Evolutionary conservation across 2,113 vertebrate species (phyloP).

Genomic region (Saiga tatarica): DNA sequence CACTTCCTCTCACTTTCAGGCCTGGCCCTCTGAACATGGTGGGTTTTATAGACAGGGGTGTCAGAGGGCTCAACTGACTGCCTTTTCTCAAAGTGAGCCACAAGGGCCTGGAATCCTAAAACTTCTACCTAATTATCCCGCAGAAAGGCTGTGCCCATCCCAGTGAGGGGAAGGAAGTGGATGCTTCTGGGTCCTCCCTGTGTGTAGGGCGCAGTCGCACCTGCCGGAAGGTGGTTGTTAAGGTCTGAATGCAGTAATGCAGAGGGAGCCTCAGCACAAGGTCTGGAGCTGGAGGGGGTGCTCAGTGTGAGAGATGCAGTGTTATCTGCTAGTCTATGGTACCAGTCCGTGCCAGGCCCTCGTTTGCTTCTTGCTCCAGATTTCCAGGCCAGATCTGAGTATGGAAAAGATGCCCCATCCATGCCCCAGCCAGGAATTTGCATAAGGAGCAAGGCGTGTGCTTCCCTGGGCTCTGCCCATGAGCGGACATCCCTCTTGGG

Average conservation of each 20-base stretch:
- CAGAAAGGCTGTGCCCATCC: fast-evolving
- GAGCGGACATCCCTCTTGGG: neutral
- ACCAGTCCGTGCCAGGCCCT: neutral
- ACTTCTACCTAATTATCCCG: neutral
- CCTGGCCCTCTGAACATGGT: neutral
- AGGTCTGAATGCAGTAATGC: neutral
- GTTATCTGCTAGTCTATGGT: fast-evolving
- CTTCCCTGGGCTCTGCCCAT: neutral
- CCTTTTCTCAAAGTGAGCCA: neutral
- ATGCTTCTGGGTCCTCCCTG: neutral
- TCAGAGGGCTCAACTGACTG: neutral
- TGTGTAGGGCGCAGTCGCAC: fast-evolving
- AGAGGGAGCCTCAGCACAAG: neutral
- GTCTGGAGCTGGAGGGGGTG: neutral
- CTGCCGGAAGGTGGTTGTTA: neutral
- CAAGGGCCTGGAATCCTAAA: neutral
- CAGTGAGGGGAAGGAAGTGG: neutral
- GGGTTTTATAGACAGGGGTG: neutral
- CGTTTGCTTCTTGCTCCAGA: neutral
- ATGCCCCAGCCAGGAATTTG: neutral
- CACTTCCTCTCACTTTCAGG: neutral
- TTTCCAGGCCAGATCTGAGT: neutral
- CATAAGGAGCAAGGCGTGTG: neutral
- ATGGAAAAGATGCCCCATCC: neutral
- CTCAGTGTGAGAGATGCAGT: neutral